Base-by-base conservation (phyloP, 2,797 vertebrate species). In the Acomys russatus region DNA sequence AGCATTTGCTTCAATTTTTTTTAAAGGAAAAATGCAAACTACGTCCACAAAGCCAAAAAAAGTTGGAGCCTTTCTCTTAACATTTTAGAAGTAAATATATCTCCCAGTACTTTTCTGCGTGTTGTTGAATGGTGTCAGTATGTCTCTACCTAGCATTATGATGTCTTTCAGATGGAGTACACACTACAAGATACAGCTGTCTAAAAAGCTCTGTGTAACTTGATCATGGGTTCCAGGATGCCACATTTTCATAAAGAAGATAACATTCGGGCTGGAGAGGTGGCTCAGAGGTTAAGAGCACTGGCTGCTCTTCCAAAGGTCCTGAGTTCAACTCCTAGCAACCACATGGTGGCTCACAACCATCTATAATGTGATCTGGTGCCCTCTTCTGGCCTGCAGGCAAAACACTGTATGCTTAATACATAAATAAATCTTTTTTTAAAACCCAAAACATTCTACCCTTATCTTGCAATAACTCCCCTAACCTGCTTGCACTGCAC, bases 1-100 rank as follows among this genome's bases (percentile, higher is more conserved):
- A 92, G 86, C 3, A 56, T 49, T 66, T 44, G 15, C 56, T 78
- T 92, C 28, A 7, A 1, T 17, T 68, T 38, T 77, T 91, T 63
- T 90, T 78, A 70, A 73, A 89, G 63, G 59, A 63, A 82, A 96
- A 91, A 79, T 35, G 44, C 8, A 90, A 78, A 93, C n/a, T 44
- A 93, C 88, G 5, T 4, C 63, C 73, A 78, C 3, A 44, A 64
- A 15, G 4, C 82, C 61, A 49, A 66, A 77, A 49, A 59, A 17
- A 89, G 35, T 49, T 85, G 87, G 20, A 3, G 2, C 30, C 86
- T 92, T 77, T 33, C 33, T 17, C 22, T 12, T 88, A 63, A 28
- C 35, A 54, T 68, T 66, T 82, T 77, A 80, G 10, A 90, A 66
- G 77, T 51, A 80, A 64, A 30, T 51, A 6, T 64, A 56, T 88